phyloP scores from a whole-genome alignment of 2,113 vertebrate species.

The Amphilophus citrinellus region DNA sequence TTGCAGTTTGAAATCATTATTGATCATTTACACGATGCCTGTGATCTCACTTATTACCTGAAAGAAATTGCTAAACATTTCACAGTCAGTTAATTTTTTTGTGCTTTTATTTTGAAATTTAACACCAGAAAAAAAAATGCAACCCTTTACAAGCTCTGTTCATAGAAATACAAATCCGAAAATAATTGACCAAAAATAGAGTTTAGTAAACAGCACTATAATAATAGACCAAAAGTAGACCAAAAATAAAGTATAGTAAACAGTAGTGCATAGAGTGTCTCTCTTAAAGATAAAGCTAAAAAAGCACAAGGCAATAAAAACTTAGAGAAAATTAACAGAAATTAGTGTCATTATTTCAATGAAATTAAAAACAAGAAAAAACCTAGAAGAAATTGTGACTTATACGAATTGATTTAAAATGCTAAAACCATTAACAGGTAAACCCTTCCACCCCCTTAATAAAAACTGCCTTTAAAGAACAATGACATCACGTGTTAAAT shows the following conservation, averaged over 20 bases:
- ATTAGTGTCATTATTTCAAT: not conserved
- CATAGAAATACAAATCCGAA: not conserved
- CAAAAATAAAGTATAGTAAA: not conserved
- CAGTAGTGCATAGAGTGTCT: not conserved
- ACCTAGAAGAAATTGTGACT: too few species aligned
- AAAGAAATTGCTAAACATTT: conserved; percentile 4
- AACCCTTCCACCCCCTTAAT: too few species aligned
- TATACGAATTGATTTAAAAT: not conserved
- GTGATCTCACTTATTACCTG: not conserved
- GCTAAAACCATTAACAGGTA: not conserved
- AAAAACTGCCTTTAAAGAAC: not conserved
- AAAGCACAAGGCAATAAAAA: not conserved
- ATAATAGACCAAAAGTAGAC: not conserved
- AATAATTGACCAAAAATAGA: not conserved
- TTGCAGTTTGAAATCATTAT: not conserved
- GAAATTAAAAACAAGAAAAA: not conserved
- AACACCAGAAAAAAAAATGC: not conserved
- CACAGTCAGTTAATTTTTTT: not conserved
- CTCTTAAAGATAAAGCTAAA: not conserved
- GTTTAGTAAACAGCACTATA: not conserved
- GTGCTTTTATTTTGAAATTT: not conserved
- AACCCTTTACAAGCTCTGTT: not conserved
- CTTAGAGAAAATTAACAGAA: not conserved
- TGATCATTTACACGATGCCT: not conserved
- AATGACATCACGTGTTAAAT: not conserved